Base-by-base conservation (phyloP, 2,113 vertebrate species). In the Seriola quinqueradiata region DNA sequence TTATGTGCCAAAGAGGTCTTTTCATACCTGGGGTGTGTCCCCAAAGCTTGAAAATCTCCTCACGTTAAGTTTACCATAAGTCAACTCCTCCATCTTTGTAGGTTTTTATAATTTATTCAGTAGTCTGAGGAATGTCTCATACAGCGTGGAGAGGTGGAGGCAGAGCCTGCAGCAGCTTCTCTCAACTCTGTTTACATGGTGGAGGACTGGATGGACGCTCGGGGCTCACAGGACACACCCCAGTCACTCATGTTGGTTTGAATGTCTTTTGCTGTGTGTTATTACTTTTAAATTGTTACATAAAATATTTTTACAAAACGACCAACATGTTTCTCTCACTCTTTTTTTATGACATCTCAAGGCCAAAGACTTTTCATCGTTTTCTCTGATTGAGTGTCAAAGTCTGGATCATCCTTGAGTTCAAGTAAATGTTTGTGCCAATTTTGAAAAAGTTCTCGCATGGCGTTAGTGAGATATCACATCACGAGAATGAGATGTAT, bases 1-100 rank as follows among this genome's bases (percentile, higher is more conserved):
- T 81, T 84, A 81, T 87, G 92, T 94, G 93, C 95, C 95, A 96
- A 96, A 96, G 95, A 95, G 72, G 83, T 93, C 32, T 87, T 78
- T 83, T 85, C 75, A 82, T 74, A 84, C 68, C 78, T 64, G 87
- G 81, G 88, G 82, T 83, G 89, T 87, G 88, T 85, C 81, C 81
- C 5, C 16, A 70, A 72, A 6, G 70, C 84, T 86, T 87, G 74
- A 74, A 88, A 79, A 89, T 59, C 72, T 57, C 40, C 58, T 59
- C 67, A 55, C 9, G 21, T 87, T 83, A 71, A 50, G 79, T 85
- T 92, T 76, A 86, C 78, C 75, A 57, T 74, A 67, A 71, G 71
- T 79, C 85, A 72, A 36, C 63, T 60, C 76, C 75, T 79, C 80
- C 46, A 58, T 75, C 46, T 54, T 77, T 69, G 54, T 55, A 68